Base-by-base conservation (phyloP, 2,888 invertebrate genomes). In the Drosophila mercatorum region DNA sequence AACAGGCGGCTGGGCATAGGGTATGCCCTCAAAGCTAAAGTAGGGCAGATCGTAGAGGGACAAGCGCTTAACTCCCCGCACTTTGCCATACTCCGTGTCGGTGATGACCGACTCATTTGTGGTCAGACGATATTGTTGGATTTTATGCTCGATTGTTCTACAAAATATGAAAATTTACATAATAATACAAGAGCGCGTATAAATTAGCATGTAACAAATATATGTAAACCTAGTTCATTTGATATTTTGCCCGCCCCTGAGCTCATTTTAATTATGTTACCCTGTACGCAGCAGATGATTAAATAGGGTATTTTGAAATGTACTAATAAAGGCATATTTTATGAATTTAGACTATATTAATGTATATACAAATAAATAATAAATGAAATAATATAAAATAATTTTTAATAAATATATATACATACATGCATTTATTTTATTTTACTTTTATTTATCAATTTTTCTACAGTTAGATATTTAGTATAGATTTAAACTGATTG, bases 1-100 rank as follows among this genome's bases (percentile, higher is more conserved):
- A 17, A 92, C 62, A 1, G 93, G 93, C n/a, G 93, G 93, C 81
- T 92, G 91, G 12, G 92, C 93, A 78, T 92, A 93, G 22, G 93
- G 93, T 58, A 92, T 91, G 38, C 91, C 92, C 83, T 93, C 92
- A 53, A 92, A 93, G 58, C 92, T 92, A 34, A 85, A 91, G 69
- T 91, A 92, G 38, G 91, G 74, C 59, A 88, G 85, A 62, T 91
- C 89, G 73, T 92, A 92, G 26, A 88, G 75, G 12, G 91, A 86
- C 38, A 86, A 26, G 3, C 92, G 88, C 78, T 92, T 92, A 0
- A 88, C 83, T 22, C 92, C 92, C 68, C 84, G 85, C 41, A 93
- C 86, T 65, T 91, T 90, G 41, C 93, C 93, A 64, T 92, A 91
- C 68, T 90, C 88, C n/a, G 92, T 93, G 44, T 92, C 90, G 41